Evolutionary conservation across 1,140 invertebrate genomes (phyloP).

Genomic region (Drosophila sturtevanti): DNA sequence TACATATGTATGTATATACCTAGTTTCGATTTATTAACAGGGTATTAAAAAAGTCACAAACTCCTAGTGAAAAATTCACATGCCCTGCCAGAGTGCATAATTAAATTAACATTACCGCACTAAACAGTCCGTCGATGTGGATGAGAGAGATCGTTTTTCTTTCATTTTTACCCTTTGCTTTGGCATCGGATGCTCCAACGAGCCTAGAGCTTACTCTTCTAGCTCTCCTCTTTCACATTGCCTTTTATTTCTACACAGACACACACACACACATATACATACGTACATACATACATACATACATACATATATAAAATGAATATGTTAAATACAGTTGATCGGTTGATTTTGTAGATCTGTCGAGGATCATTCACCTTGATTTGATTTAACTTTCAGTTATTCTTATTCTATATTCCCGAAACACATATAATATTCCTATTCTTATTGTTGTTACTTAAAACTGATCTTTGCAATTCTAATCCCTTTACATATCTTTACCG

Average conservation of each 20-base stretch:
- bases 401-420: too few species aligned
- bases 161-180: not conserved
- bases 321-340: not conserved
- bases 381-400: not conserved
- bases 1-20: not conserved
- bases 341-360: not conserved
- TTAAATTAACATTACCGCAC: constrained; percentile 68
- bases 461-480: too few species aligned
- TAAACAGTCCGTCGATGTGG: constrained; percentile 30
- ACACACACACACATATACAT: not conserved
- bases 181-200: constrained; percentile 2
- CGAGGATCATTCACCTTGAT: not conserved
- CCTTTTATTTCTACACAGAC: not conserved
- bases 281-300: not conserved
- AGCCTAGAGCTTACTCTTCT: not conserved
- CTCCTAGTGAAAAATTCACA: constrained; percentile 6
- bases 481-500: too few species aligned
- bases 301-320: not conserved
- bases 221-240: not conserved
- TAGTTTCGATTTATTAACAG: not conserved
- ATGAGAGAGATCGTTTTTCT: constrained; percentile 3
- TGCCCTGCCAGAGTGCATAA: constrained; percentile 38
- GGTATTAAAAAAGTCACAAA: not conserved
- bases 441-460: too few species aligned
- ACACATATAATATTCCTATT: too few species aligned